Conservation (phyloP, 2,797 vertebrate genomes). For the Tangara arthus region DNA sequence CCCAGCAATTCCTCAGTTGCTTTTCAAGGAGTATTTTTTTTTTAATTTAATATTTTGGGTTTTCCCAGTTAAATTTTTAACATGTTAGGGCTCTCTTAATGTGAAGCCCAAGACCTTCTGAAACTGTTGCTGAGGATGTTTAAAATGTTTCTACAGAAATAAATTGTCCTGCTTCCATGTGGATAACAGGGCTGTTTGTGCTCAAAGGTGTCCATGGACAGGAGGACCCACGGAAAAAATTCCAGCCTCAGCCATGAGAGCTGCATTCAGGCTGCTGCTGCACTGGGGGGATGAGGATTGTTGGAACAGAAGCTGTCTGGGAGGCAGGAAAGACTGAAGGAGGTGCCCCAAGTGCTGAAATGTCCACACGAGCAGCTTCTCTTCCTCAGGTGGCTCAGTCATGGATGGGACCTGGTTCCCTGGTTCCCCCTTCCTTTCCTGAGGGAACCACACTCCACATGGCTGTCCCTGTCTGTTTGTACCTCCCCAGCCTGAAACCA, state of each 20-base stretch:
- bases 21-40: background rate
- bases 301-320: background rate
- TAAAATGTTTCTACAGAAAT: background rate
- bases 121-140: background rate
- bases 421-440: background rate
- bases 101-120: background rate
- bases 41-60: background rate
- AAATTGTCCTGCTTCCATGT: background rate
- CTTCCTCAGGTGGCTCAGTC: background rate
- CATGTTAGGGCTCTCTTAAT: background rate
- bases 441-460: accelerated
- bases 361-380: background rate
- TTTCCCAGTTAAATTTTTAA: background rate
- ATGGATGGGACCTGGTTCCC: background rate
- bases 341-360: background rate
- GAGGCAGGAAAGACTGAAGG: background rate
- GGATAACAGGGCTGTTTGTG: background rate
- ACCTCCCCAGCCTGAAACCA: background rate
- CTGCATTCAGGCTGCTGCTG: background rate
- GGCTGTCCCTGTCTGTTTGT: background rate
- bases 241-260: background rate
- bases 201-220: accelerated
- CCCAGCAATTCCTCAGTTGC: background rate
- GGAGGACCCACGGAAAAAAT: background rate
- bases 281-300: background rate